A percentile compares a stretch with the other conserved stretches of the same genome.
Conservation (phyloP, 1,140 invertebrate species). For the Arctopsyche grandis region DNA sequence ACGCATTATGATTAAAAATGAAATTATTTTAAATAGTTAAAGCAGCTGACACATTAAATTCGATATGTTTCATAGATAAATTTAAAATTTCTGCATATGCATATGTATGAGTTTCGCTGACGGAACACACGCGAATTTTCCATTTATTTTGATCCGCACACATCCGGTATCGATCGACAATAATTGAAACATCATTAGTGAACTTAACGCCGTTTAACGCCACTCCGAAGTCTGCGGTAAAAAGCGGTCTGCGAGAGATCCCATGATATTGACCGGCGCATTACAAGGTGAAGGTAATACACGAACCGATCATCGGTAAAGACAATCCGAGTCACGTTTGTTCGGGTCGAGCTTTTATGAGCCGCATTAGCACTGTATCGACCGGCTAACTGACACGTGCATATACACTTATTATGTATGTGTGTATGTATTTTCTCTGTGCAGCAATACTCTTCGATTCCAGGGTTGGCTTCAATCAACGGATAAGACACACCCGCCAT, state of each 20-base stretch:
- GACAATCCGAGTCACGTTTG: conserved; percentile 44
- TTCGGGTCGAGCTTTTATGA: conserved; percentile 40
- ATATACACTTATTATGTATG: neutral
- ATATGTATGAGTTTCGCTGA: no score
- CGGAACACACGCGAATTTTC: no score
- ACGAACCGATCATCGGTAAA: conserved; percentile 38
- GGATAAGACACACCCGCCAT: no score
- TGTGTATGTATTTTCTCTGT: no score
- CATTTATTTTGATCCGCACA: neutral
- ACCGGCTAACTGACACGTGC: neutral
- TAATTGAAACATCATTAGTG: conserved; percentile 37
- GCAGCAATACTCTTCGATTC: no score
- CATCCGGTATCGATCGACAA: neutral
- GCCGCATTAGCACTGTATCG: conserved; percentile 22
- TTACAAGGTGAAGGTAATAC: conserved; percentile 43
- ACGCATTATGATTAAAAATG: no score
- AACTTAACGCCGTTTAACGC: conserved; percentile 24
- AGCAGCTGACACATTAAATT: no score
- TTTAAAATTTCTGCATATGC: no score
- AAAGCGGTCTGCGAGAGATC: conserved; percentile 18
- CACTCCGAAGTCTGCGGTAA: neutral
- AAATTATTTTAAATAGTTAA: no score
- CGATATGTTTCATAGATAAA: no score
- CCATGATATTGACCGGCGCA: conserved; percentile 36
- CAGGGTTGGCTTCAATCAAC: no score